phyloP scores from a whole-genome alignment of 2,113 vertebrate genomes.

The Meles meles region DNA sequence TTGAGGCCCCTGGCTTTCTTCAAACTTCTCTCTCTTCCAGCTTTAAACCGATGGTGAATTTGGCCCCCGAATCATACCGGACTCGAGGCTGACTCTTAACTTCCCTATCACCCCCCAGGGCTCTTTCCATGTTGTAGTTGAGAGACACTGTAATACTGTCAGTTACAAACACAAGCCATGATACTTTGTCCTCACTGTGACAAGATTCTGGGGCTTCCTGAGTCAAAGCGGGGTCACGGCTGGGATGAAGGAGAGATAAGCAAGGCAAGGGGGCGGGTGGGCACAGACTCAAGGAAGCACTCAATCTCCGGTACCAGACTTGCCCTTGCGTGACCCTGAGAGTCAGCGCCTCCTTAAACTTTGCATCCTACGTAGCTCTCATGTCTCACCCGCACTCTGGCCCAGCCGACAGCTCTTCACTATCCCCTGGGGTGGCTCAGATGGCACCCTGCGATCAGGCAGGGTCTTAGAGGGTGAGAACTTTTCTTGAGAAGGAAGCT shows the following conservation, averaged over 20 bases:
- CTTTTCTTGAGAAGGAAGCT: not conserved
- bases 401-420: not conserved
- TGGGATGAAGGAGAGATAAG: not conserved
- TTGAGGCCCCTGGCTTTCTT: not conserved
- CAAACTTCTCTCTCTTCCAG: not conserved
- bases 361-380: too few relatives aligned
- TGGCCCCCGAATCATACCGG: not conserved
- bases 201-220: not conserved
- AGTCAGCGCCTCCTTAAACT: not conserved
- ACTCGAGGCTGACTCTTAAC: not conserved
- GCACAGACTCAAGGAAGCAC: not conserved
- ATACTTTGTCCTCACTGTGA: not conserved
- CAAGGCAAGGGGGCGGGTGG: rapidly evolving
- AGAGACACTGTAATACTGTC: not conserved
- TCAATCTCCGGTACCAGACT: not conserved
- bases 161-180: not conserved
- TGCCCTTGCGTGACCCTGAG: not conserved
- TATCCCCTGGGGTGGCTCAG: not conserved
- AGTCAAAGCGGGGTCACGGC: not conserved
- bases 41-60: not conserved
- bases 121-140: not conserved
- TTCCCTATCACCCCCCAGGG: rapidly evolving
- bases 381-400: not conserved
- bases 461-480: not conserved
- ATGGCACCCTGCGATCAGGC: not conserved